phyloP scores from a whole-genome alignment of 2,113 vertebrate genomes.

The Sigmodon hispidus region DNA sequence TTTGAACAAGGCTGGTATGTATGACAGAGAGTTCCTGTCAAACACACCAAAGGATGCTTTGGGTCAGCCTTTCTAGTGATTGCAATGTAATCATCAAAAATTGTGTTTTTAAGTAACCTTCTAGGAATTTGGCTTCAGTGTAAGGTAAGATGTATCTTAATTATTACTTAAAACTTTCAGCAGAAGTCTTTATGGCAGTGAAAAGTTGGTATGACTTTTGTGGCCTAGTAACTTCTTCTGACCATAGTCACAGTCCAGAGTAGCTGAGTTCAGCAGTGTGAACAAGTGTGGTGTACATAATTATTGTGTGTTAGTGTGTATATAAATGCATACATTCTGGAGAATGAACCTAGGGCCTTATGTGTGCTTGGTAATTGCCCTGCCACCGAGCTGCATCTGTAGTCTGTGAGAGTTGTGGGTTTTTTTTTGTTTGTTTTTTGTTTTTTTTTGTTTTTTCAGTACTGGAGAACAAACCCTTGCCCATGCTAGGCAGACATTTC shows the following conservation, averaged over 20 bases:
- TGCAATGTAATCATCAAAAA: slow-evolving; percentile 41
- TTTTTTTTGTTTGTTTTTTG: not conserved
- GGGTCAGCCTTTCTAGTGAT: slow-evolving; percentile 11
- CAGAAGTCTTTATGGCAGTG: slow-evolving; percentile 30
- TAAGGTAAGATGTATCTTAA: slow-evolving; percentile 10
- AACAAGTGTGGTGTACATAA: not conserved
- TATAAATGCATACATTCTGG: not conserved
- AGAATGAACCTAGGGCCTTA: not conserved
- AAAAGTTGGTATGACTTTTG: slow-evolving; percentile 32
- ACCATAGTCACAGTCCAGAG: not conserved
- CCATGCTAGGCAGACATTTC: not conserved
- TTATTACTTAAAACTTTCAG: slow-evolving; percentile 43
- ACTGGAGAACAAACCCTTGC: not conserved
- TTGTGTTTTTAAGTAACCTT: slow-evolving; percentile 26
- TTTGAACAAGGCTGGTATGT: not conserved
- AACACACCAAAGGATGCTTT: not conserved
- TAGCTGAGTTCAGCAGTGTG: not conserved
- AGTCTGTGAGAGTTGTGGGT: not conserved
- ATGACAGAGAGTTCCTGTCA: not conserved
- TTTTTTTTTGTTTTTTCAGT: not conserved
- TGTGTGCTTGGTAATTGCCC: not conserved
- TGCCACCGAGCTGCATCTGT: not conserved
- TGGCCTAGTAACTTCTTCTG: not conserved
- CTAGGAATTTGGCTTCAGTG: slow-evolving; percentile 27
- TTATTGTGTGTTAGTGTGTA: not conserved